A percentile compares a stretch with the other conserved stretches of the same genome.
These are phyloP conservation scores for Coenonympha glycerion DNA, from an alignment of 2,888 invertebrate species.

Conservation along the genomic window DNA sequence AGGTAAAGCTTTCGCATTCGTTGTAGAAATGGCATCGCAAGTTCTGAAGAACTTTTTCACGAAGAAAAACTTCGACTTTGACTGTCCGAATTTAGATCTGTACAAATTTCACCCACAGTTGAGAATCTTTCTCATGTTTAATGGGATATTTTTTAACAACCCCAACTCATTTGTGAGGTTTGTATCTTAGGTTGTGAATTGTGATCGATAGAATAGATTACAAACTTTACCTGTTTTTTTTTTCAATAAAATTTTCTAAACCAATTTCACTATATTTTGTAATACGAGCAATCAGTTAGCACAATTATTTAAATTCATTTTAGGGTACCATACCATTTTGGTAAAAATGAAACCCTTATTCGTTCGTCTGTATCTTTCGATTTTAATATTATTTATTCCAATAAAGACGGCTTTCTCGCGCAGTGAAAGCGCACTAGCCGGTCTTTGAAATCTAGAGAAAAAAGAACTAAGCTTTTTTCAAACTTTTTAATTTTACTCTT, in stretches of 20 bases:
- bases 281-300: no score
- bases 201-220: no score
- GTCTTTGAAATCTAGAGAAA: no score
- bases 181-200: no score
- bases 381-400: no score
- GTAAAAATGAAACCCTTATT: no score
- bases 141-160: conserved; percentile 50
- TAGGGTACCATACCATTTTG: no score
- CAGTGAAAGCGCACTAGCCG: no score
- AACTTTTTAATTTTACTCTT: neutral
- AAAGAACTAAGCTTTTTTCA: neutral
- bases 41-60: conserved; percentile 35
- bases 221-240: neutral
- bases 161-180: conserved; percentile 44
- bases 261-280: no score
- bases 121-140: conserved; percentile 36
- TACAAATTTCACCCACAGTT: conserved; percentile 53
- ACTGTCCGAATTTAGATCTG: conserved; percentile 37
- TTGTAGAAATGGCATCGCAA: neutral
- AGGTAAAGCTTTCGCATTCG: neutral
- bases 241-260: neutral
- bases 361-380: no score
- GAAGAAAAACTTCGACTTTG: conserved; percentile 41
- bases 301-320: no score
- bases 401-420: no score